Conservation (phyloP, 1,140 invertebrate species). For the Drosophila mauritiana region DNA sequence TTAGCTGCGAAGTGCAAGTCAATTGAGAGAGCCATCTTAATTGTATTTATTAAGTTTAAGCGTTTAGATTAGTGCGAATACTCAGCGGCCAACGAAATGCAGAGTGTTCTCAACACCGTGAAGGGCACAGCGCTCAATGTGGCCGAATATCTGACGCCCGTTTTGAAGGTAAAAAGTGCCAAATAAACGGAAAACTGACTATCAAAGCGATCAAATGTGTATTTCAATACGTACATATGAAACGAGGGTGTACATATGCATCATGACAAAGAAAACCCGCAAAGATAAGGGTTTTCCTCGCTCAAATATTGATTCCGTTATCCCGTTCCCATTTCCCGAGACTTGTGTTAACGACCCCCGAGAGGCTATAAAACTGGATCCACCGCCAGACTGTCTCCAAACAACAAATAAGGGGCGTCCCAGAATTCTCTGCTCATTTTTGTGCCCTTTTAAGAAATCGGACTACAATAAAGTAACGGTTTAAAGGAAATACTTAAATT, state of each 20-base stretch:
- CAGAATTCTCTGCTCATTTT: background rate
- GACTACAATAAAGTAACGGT: background rate
- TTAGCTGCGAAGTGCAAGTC: conserved; percentile 38
- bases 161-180: conserved; percentile 92
- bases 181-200: conserved; percentile 10
- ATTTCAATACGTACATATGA: background rate
- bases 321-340: background rate
- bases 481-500: background rate
- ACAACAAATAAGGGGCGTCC: background rate
- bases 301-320: conserved; percentile 10
- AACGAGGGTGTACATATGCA: background rate
- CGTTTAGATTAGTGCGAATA: conserved; percentile 50
- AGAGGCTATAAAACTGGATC: conserved; percentile 28
- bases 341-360: background rate
- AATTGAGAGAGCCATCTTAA: conserved; percentile 28
- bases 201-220: conserved; percentile 8
- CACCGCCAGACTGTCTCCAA: conserved; percentile 29
- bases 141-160: conserved; percentile 97
- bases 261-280: conserved; percentile 1
- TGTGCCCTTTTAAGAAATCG: too few relatives aligned
- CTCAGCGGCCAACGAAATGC: conserved; percentile 89
- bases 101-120: conserved; percentile 97
- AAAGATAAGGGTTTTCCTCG: conserved; percentile 5
- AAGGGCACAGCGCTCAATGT: conserved; percentile 97
- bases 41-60: conserved; percentile 35